phyloP scores from a whole-genome alignment of 2,888 invertebrate species.

The Apamea monoglypha region DNA sequence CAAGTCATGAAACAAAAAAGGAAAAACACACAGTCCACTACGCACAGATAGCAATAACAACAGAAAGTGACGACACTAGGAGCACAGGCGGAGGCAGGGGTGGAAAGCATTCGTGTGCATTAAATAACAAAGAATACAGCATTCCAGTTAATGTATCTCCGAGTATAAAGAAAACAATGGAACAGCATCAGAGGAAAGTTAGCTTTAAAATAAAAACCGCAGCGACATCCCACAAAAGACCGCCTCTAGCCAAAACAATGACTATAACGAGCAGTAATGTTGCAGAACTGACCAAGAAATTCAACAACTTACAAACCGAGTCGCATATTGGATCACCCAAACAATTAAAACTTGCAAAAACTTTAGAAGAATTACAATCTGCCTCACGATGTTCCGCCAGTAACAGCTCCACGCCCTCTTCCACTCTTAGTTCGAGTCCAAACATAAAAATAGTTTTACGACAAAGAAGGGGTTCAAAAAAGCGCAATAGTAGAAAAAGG shows the following conservation, averaged over 20 bases:
- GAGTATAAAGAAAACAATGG: conserved; percentile 78
- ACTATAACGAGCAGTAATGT: conserved; percentile 91
- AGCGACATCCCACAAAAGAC: conserved; percentile 84
- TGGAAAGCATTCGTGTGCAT: conserved; percentile 60
- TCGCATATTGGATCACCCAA: conserved; percentile 83
- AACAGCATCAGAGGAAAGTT: conserved; percentile 88
- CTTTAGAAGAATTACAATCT: conserved; percentile 86
- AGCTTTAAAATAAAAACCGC: conserved; percentile 91
- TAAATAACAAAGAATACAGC: conserved; percentile 71
- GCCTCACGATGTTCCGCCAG: conserved; percentile 79
- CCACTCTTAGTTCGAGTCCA: conserved; percentile 86
- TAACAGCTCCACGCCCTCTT: conserved; percentile 87
- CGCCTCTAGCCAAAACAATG: conserved; percentile 85
- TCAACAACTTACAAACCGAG: conserved; percentile 91
- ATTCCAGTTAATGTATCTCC: conserved; percentile 71
- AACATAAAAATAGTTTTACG: conserved; percentile 88
- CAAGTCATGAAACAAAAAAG: conserved; percentile 59
- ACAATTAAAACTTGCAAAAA: conserved; percentile 90
- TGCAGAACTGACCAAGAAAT: conserved; percentile 92
- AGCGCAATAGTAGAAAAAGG: conserved; percentile 87
- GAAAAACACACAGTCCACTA: conserved; percentile 76
- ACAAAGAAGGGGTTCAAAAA: conserved; percentile 85
- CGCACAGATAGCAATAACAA: conserved; percentile 85
- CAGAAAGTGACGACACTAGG: conserved; percentile 85
- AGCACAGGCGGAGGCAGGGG: conserved; percentile 86